Evolutionary conservation across 2,113 vertebrate species (phyloP).

Genomic region (Entomyzon cyanotis): DNA sequence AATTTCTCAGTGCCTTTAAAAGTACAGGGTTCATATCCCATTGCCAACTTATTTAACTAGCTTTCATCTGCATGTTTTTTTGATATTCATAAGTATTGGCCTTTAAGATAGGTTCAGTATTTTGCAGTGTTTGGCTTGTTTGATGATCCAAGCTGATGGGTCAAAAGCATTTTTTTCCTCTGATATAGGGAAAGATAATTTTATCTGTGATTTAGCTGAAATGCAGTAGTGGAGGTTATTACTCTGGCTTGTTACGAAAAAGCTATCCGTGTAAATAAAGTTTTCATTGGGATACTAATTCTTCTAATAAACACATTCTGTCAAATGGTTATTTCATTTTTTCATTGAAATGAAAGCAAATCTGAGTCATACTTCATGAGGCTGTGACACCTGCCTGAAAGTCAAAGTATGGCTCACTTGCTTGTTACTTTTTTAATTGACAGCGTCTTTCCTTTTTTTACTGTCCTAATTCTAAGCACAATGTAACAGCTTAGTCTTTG

Average conservation of each 20-base stretch:
- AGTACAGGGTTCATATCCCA: not conserved
- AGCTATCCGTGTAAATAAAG: not conserved
- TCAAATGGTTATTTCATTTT: not conserved
- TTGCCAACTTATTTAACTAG: not conserved
- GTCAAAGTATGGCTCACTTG: not conserved
- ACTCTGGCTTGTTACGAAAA: not conserved
- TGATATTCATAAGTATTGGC: not conserved
- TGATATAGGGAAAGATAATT: not conserved
- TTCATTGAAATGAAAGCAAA: not conserved
- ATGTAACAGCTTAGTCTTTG: not conserved
- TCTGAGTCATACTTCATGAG: not conserved
- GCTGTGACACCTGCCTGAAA: not conserved
- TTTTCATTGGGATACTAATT: not conserved
- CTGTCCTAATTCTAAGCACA: not conserved
- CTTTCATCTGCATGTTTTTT: rapidly evolving
- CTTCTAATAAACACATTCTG: not conserved
- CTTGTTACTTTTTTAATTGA: not conserved
- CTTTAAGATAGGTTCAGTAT: not conserved
- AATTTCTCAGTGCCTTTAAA: not conserved
- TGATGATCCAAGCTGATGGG: not conserved
- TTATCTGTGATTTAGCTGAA: not conserved
- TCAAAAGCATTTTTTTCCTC: not conserved
- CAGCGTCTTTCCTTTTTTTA: not conserved
- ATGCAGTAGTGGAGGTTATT: not conserved
- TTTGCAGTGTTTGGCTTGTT: not conserved